Evolutionary conservation across 1,140 invertebrate species (phyloP), one percentile per base, ranked within the genome.

Genomic region (Drosophila parvula): DNA sequence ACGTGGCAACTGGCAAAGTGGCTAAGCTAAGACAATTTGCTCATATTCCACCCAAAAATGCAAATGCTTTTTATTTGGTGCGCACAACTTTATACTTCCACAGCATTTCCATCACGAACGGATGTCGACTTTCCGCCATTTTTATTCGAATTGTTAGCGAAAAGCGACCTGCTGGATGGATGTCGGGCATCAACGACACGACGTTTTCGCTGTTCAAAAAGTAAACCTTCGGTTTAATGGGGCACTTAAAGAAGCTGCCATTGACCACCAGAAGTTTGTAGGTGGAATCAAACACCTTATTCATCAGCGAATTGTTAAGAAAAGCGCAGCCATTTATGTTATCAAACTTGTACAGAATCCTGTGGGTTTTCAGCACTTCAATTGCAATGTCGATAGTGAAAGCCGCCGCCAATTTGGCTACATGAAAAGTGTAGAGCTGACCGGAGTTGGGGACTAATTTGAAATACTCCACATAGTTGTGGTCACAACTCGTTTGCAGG

Each of bases 1-100:
- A n/a, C n/a, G n/a, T n/a, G n/a, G n/a, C n/a, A n/a, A n/a, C n/a
- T n/a, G n/a, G n/a, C n/a, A n/a, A n/a, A n/a, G n/a, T n/a, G n/a
- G n/a, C n/a, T n/a, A n/a, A 11, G 5, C 59, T 58, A 60, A 58
- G 57, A 47, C 43, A 81, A 62, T 74, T 82, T 74, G 43, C 79
- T 67, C 74, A 48, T 47, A 14, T 2, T n/a, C 4, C 45, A n/a
- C 0, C 27, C 8, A 12, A 12, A 18, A 55, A 60, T 60, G 53
- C 62, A 44, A 77, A 78, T 69, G 8, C n/a, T 32, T 78, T 78
- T 83, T 74, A 78, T 86, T 85, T 75, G 16, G 64, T 32, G 32
- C 60, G 45, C n/a, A 53, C 40, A 47, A 71, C 38, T 22, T 48
- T 78, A 41, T 75, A 85, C 16, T 64, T 78, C 69, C 74, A 80